Evolutionary conservation across 2,888 invertebrate species (phyloP).

Genomic region (Cabera pusaria): DNA sequence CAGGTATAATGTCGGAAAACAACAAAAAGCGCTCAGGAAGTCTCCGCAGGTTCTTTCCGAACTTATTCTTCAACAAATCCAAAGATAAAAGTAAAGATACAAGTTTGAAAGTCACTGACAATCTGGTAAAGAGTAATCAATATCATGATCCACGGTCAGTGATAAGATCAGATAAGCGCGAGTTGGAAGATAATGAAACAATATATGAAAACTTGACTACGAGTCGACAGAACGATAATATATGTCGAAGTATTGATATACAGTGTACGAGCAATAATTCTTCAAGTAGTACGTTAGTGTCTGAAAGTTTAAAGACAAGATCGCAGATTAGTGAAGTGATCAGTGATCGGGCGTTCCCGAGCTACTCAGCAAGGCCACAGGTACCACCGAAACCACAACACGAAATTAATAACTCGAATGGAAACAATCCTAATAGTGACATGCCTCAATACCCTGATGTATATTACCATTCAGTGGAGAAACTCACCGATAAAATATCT

Average conservation of each 20-base stretch:
- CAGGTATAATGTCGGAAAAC: conserved; percentile 56
- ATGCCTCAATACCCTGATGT: conserved; percentile 58
- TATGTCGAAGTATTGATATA: conserved; percentile 42
- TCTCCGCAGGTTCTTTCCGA: conserved; percentile 68
- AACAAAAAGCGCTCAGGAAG: conserved; percentile 64
- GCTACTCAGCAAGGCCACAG: conserved; percentile 56
- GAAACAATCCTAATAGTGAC: conserved; percentile 28
- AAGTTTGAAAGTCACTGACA: conserved; percentile 39
- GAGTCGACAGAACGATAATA: conserved; percentile 40
- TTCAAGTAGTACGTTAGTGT: conserved; percentile 70
- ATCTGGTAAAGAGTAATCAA: conserved; percentile 52
- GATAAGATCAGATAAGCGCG: conserved; percentile 47
- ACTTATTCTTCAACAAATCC: conserved; percentile 61
- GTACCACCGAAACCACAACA: conserved; percentile 55
- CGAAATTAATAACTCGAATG: conserved; percentile 40
- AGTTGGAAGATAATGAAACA: conserved; percentile 51
- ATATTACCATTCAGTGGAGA: conserved; percentile 73
- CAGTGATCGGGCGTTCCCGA: conserved; percentile 34
- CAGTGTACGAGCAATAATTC: conserved; percentile 54
- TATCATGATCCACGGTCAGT: conserved; percentile 59
- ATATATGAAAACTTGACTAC: conserved; percentile 70
- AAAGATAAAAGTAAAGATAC: conserved; percentile 54
- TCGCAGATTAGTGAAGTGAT: conserved; percentile 27
- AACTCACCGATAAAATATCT: conserved; percentile 57
- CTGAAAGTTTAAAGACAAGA: conserved; percentile 54